Base-by-base conservation (phyloP, 2,113 vertebrate genomes). In the Gallinago media region DNA sequence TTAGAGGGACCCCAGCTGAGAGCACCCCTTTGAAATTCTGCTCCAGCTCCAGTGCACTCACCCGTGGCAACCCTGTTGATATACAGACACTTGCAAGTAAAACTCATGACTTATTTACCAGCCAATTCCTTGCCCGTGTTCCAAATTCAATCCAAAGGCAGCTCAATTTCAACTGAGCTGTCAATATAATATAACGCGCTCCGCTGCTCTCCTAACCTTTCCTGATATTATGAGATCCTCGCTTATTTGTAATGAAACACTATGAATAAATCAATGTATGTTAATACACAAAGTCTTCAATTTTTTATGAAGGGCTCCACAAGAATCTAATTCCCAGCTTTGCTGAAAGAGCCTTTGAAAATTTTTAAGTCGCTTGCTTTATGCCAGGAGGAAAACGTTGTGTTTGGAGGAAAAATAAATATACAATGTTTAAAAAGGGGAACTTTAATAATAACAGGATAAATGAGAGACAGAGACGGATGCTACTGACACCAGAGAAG, bases 191-290 rank as follows among this genome's bases (percentile, higher is more conserved):
- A 88, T 91, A 97, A 95, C 6, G 7, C 22, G 89, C 88, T 97
- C 76, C 40, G 47, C 96, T 97, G 97, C 96, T 98, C 98, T 96
- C 97, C 97, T 98, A 97, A 98, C 98, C 97, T 97, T 96, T 97
- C 94, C 90, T 96, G 91, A 92, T 98, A 96, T 97, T 97, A 97
- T 95, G 98, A 97, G 96, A 97, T 82, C 96, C 96, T 98, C 68
- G 42, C 97, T 98, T 97, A 97, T 97, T 98, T 98, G 97, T 98
- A 99, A 98, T 98, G 98, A 98, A 98, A 98, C 98, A 98, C 98
- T 94, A 97, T 98, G 98, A 99, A 99, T 98, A 98, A 98, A 98
- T 99, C 98, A 98, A 98, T 98, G 97, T 97, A 98, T 98, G 98
- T 98, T 98, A 98, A 99, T 98, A 98, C 95, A 97, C 54, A 61